Evolutionary conservation across 2,888 invertebrate genomes (phyloP).

Genomic region (Eueremaeus valkanovi): DNA sequence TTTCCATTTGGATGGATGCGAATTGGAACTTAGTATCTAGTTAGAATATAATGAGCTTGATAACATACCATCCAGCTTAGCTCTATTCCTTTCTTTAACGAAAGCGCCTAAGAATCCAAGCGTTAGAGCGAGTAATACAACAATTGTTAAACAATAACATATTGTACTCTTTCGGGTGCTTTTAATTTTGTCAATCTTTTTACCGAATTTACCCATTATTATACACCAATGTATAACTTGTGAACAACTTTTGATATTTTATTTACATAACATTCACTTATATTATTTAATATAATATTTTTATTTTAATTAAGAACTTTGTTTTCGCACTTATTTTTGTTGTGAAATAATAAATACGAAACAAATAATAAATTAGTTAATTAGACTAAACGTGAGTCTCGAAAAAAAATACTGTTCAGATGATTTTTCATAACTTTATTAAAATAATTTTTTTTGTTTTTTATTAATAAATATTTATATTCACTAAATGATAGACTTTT

Average conservation of each 20-base stretch:
- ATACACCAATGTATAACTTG: no score
- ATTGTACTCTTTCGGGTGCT: neutral
- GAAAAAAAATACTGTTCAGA: neutral
- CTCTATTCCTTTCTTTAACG: constrained; percentile 25
- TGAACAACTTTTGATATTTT: no score
- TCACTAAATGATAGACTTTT: no score
- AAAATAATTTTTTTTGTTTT: no score
- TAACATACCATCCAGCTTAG: constrained; percentile 9
- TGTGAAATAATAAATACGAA: neutral
- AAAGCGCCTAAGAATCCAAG: constrained; percentile 28
- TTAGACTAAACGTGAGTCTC: neutral
- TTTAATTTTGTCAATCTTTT: constrained; percentile 5
- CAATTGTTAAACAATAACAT: neutral
- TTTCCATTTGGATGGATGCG: no score
- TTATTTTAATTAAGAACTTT: no score
- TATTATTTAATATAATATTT: neutral
- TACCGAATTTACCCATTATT: constrained; percentile 16
- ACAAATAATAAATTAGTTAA: neutral
- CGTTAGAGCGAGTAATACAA: neutral
- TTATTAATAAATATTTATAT: no score
- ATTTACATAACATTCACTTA: neutral
- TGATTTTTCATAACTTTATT: no score
- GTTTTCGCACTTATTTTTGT: neutral
- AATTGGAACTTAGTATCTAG: no score
- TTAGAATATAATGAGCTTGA: neutral